Conservation (phyloP, 2,113 vertebrate genomes). For the Zootoca vivipara region DNA sequence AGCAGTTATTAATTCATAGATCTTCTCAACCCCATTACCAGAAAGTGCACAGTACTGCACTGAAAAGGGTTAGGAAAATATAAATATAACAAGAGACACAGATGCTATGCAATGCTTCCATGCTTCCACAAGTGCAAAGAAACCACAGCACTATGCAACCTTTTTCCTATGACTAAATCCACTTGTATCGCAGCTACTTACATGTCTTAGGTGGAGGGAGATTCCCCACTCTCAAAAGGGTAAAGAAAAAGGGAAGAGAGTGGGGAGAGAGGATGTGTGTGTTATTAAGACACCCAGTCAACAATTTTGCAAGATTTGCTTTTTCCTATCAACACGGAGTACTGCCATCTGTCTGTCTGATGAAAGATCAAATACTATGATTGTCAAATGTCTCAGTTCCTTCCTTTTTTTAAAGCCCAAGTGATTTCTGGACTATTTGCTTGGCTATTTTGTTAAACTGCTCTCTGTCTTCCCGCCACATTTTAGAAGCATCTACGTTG, state of each 20-base stretch:
- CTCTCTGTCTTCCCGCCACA: constrained; percentile 96
- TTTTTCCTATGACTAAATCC: constrained; percentile 26
- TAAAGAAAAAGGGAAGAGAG: neutral
- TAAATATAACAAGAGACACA: neutral
- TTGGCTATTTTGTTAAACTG: constrained; percentile 92
- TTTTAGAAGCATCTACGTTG: constrained; percentile 95
- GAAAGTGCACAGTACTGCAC: neutral
- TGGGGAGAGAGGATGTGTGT: constrained; percentile 23
- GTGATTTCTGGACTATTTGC: constrained; percentile 93
- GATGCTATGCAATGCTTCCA: constrained; percentile 21
- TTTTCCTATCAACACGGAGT: constrained; percentile 66
- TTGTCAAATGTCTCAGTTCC: constrained; percentile 28
- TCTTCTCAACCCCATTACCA: neutral
- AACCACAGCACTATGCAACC: constrained; percentile 55
- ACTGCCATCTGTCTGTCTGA: constrained; percentile 30
- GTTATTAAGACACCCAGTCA: constrained; percentile 35
- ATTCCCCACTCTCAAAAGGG: neutral
- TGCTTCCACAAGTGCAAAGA: constrained; percentile 16
- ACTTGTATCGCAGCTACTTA: constrained; percentile 23
- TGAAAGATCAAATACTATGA: constrained; percentile 55
- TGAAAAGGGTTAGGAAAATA: neutral
- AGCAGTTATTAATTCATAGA: neutral
- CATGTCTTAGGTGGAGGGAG: neutral
- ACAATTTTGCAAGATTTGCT: constrained; percentile 50
- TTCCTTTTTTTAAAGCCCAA: constrained; percentile 80